Conservation (phyloP, 1,140 invertebrate species). For the Delia radicum region DNA sequence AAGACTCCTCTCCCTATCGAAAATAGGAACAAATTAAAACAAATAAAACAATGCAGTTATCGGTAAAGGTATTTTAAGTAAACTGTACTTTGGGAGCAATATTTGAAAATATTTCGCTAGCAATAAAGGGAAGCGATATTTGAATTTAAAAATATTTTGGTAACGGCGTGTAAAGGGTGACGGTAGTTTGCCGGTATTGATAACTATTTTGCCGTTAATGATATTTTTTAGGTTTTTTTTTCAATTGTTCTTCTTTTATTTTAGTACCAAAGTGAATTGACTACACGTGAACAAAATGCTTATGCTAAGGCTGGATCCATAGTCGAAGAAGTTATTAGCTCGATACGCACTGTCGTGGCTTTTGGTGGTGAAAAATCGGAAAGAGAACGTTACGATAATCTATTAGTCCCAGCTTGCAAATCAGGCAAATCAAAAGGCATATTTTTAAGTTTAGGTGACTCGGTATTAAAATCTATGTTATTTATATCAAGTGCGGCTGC, state of each 20-base stretch:
- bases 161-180: too few species aligned
- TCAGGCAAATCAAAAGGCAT: slow-evolving; percentile 72
- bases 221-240: neutral
- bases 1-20: too few species aligned
- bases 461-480: slow-evolving; percentile 78
- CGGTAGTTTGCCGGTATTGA: too few species aligned
- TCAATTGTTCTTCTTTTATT: slow-evolving; percentile 27
- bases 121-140: too few species aligned
- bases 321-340: slow-evolving; percentile 75
- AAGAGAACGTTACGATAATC: slow-evolving; percentile 66
- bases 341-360: slow-evolving; percentile 75
- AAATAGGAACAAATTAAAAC: too few species aligned
- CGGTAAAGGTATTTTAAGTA: too few species aligned
- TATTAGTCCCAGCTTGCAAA: slow-evolving; percentile 53
- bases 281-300: slow-evolving; percentile 66
- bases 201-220: too few species aligned
- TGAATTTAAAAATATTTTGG: too few species aligned
- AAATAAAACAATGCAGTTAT: too few species aligned
- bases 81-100: too few species aligned
- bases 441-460: slow-evolving; percentile 71
- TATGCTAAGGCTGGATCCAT: slow-evolving; percentile 75
- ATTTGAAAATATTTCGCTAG: too few species aligned
- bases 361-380: slow-evolving; percentile 83
- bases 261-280: slow-evolving; percentile 72
- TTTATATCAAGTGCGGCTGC: slow-evolving; percentile 77